A percentile compares a stretch with the other conserved stretches of the same genome.
phyloP scores from a whole-genome alignment of 2,888 invertebrate species.

The Lysandra bellargus region DNA sequence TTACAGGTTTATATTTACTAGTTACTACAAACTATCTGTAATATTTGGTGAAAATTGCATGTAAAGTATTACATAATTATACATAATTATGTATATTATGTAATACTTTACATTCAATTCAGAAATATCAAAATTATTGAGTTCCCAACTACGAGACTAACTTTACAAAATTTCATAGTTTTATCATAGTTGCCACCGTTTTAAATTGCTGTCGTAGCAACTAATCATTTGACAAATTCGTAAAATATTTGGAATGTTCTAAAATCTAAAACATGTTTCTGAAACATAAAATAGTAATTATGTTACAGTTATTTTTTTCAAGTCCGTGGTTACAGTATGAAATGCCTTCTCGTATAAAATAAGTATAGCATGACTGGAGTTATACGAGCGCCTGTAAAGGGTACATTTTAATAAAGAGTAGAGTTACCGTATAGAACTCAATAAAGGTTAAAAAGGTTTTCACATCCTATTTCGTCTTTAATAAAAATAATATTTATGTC shows the following conservation, averaged over 20 bases:
- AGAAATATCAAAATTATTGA: too few relatives aligned
- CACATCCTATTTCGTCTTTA: neutral
- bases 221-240: neutral
- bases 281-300: neutral
- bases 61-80: too few relatives aligned
- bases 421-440: neutral
- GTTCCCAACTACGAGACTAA: neutral
- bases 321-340: neutral
- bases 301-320: neutral
- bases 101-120: too few relatives aligned
- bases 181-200: neutral
- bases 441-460: slow-evolving; percentile 15
- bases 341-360: neutral
- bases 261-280: neutral
- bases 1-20: too few relatives aligned
- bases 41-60: too few relatives aligned
- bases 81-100: too few relatives aligned
- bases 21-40: too few relatives aligned
- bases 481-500: neutral
- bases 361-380: neutral
- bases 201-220: neutral
- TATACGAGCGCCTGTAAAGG: neutral
- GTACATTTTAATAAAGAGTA: slow-evolving; percentile 19
- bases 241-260: neutral
- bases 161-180: neutral